Evolutionary conservation across 2,113 vertebrate genomes (phyloP), one percentile per base, ranked within the genome.

Genomic region (Capra hircus): DNA sequence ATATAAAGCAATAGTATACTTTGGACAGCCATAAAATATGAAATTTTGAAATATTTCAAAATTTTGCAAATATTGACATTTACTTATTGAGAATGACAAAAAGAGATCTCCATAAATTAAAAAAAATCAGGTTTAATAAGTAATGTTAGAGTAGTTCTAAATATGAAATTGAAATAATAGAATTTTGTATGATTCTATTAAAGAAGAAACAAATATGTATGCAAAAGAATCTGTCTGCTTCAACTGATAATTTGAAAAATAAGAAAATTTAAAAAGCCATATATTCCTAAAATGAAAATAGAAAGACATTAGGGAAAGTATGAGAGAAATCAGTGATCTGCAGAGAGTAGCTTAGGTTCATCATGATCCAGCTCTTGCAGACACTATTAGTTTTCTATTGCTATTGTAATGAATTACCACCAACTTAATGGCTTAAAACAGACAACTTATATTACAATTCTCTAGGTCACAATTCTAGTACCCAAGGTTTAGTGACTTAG

Each of bases 61-160:
- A 67, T 11, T 67, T 67, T 36, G 8, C 19, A 36, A 36, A 67
- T 36, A 36, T 87, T 93, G 16, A 82, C 90, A 74, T 28, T 74
- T 83, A 90, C 12, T 90, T 50, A 27, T 62, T 2, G 2, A 82
- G 3, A 74, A 87, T 87, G 25, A 17, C 4, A 30, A 27, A 84
- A 33, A 4, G 2, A 1, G 1, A 0, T 55, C 30, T 86, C n/a
- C 15, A 77, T 3, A 86, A 93, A 4, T n/a, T 5, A 0, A n/a
- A 67, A 21, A 19, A 45, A 90, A 74, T 53, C 7, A 14, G 78
- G 28, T 23, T 88, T 88, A 67, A 0, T 4, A 93, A 89, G 19
- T 33, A 50, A 92, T 57, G 2, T 27, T 10, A 67, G 5, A 89
- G 1, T 64, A 71, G 27, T 95, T 48, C 7, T 87, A n/a, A 88